phyloP scores from a whole-genome alignment of 2,113 vertebrate genomes.

The Corythoichthys haematopterus region DNA sequence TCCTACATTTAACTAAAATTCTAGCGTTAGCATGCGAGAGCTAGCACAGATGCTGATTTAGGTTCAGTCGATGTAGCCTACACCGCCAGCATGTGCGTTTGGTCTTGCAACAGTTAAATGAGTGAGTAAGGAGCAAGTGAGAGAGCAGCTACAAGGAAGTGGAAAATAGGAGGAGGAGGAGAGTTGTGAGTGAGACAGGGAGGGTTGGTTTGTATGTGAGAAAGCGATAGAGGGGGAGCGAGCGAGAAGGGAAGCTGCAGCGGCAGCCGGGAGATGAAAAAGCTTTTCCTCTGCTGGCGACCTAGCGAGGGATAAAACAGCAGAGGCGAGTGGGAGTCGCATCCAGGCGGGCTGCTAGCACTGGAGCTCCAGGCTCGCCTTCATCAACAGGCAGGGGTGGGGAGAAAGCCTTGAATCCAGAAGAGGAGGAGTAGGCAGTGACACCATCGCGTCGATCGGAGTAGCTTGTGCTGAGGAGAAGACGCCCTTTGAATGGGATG shows the following conservation, averaged over 20 bases:
- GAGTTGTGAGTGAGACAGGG: slow-evolving; percentile 38
- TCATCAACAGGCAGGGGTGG: slow-evolving; percentile 49
- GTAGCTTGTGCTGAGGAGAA: slow-evolving; percentile 37
- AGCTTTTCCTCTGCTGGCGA: slow-evolving; percentile 44
- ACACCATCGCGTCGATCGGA: slow-evolving; percentile 50
- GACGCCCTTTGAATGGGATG: slow-evolving; percentile 29
- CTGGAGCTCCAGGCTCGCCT: slow-evolving; percentile 56
- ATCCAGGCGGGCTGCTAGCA: slow-evolving; percentile 41
- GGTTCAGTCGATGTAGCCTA: neutral
- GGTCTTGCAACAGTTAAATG: neutral
- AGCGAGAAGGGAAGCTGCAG: slow-evolving; percentile 70
- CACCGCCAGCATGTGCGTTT: neutral
- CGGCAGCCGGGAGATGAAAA: slow-evolving; percentile 71
- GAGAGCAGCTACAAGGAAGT: slow-evolving; percentile 37
- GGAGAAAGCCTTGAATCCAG: slow-evolving; percentile 12
- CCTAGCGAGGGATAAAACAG: slow-evolving; percentile 48
- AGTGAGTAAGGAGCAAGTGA: neutral
- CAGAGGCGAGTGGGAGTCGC: slow-evolving; percentile 23
- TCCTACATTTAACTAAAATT: neutral
- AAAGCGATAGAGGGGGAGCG: slow-evolving; percentile 59
- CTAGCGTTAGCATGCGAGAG: neutral
- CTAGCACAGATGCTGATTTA: neutral
- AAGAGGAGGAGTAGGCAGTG: slow-evolving; percentile 16
- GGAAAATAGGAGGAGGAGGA: slow-evolving; percentile 52
- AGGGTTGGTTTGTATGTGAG: slow-evolving; percentile 56